phyloP scores from a whole-genome alignment of 1,140 invertebrate species.

The Calephelis virginiensis region DNA sequence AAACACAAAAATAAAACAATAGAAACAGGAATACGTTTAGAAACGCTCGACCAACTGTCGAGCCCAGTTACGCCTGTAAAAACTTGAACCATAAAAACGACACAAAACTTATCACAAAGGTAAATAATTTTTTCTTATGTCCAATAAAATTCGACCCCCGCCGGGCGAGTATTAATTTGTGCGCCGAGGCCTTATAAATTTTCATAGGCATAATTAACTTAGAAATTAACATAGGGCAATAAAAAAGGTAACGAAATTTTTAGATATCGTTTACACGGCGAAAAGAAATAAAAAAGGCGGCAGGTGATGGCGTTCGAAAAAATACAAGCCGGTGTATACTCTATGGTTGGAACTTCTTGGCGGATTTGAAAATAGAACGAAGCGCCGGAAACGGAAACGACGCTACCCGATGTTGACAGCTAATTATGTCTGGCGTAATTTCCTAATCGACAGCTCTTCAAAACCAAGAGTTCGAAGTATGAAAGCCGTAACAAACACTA shows the following conservation, averaged over 20 bases:
- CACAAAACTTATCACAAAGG: slow-evolving; percentile 41
- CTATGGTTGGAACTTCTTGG: slow-evolving; percentile 38
- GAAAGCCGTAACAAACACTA: slow-evolving; percentile 16
- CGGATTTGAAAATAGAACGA: slow-evolving; percentile 72
- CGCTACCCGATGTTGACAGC: slow-evolving; percentile 65
- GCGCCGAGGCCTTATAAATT: slow-evolving; percentile 68
- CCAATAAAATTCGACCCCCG: slow-evolving; percentile 64
- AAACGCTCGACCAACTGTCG: slow-evolving; percentile 61
- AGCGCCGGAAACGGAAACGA: slow-evolving; percentile 65
- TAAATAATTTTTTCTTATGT: slow-evolving; percentile 53
- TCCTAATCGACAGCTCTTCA: slow-evolving; percentile 69
- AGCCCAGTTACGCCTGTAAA: slow-evolving; percentile 42
- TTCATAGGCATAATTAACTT: slow-evolving; percentile 77
- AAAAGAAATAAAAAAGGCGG: slow-evolving; percentile 63
- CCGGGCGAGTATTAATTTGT: slow-evolving; percentile 67
- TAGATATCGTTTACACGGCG: slow-evolving; percentile 62
- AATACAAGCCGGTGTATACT: slow-evolving; percentile 25
- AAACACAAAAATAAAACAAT: slow-evolving; percentile 50
- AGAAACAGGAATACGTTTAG: slow-evolving; percentile 66
- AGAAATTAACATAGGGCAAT: slow-evolving; percentile 76
- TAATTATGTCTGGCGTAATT: slow-evolving; percentile 70
- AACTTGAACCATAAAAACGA: slow-evolving; percentile 61
- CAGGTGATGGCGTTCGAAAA: slow-evolving; percentile 49
- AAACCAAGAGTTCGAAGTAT: slow-evolving; percentile 10
- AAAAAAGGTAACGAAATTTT: slow-evolving; percentile 75